These are phyloP conservation scores for Scortum barcoo DNA, from an alignment of 2,113 vertebrate genomes.

Conservation along the genomic window DNA sequence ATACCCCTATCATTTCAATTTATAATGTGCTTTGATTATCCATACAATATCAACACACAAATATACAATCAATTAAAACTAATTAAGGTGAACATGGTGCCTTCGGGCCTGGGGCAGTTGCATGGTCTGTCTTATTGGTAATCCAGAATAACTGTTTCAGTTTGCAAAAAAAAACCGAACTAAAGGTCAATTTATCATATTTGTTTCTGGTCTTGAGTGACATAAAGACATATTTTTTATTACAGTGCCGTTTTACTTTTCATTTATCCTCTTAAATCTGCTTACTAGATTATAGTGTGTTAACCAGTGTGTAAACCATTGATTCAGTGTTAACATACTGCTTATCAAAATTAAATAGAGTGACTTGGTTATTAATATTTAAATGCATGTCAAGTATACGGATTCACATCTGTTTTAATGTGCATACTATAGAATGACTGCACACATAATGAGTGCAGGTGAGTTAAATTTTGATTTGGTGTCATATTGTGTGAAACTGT, in stretches of 20 bases:
- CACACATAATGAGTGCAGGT: background rate
- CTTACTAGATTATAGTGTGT: too few relatives aligned
- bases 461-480: constrained; percentile 1
- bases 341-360: background rate
- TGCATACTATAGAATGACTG: background rate
- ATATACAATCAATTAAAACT: background rate
- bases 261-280: background rate
- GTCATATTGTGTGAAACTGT: background rate
- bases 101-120: background rate
- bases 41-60: background rate
- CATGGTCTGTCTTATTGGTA: background rate
- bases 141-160: background rate
- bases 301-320: background rate
- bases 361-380: background rate
- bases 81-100: background rate
- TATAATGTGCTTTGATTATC: background rate
- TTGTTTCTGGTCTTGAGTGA: background rate
- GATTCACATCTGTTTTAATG: background rate
- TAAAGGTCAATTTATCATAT: background rate
- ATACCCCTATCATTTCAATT: background rate
- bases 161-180: background rate
- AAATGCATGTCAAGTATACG: background rate
- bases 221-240: too few relatives aligned
- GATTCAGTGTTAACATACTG: background rate
- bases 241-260: too few relatives aligned